Evolutionary conservation across 1,140 invertebrate species (phyloP).

Genomic region (Sminthurinus signatus): DNA sequence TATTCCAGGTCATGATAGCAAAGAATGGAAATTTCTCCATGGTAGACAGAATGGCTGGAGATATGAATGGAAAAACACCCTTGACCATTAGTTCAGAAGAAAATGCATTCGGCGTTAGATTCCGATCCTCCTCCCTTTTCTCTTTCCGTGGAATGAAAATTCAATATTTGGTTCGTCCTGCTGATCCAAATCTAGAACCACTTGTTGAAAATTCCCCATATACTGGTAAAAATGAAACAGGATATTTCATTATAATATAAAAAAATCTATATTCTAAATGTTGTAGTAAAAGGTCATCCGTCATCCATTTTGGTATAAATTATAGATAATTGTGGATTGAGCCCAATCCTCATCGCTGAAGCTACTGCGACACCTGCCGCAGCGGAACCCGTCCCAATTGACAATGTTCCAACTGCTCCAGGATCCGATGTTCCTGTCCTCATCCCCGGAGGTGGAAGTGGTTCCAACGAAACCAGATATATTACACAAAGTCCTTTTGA

Average conservation of each 20-base stretch:
- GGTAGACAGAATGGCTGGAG: conserved; percentile 35
- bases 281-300: too few relatives aligned
- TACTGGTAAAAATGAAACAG: neutral
- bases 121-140: conserved; percentile 38
- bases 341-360: conserved; percentile 23
- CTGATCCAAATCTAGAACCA: neutral
- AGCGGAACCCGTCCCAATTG: neutral
- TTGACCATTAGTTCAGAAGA: conserved; percentile 29
- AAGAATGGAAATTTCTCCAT: conserved; percentile 34
- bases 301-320: too few relatives aligned
- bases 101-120: conserved; percentile 38
- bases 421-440: conserved; percentile 1
- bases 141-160: conserved; percentile 40
- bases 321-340: conserved; percentile 23
- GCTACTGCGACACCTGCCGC: conserved; percentile 1
- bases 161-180: conserved; percentile 32
- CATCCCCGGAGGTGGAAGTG: neutral
- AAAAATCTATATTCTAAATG: neutral
- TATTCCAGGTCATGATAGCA: too few relatives aligned
- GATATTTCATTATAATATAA: neutral
- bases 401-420: neutral
- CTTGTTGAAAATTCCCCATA: neutral
- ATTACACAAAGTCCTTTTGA: conserved; percentile 5
- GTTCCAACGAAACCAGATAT: neutral
- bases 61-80: conserved; percentile 38